Evolutionary conservation across 2,888 invertebrate species (phyloP), one percentile per base, ranked within the genome.

Genomic region (Tenodera sinensis): DNA sequence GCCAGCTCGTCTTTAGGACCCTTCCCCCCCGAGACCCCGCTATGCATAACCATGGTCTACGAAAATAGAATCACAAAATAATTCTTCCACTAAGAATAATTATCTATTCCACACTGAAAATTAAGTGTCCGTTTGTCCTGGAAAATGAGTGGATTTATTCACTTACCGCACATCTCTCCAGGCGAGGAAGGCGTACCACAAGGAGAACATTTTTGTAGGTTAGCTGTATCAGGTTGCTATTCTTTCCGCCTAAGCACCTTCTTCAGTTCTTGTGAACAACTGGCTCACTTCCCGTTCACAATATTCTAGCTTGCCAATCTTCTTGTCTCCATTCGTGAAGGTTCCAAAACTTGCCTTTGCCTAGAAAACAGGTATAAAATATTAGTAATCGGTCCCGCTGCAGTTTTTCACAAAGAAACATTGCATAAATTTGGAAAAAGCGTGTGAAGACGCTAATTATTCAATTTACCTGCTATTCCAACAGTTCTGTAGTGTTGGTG

Each of bases 121-220:
- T 71, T 7, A 71, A 71, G 6, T 71, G 6, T 20, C 12, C 42
- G 1, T 20, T 20, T 71, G 20, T 25, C 54, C 54, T 12, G 20
- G 20, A 54, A 71, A 71, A 3, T 42, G 20, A 54, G 15, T 54
- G 15, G 15, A 15, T 54, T 20, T 54, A 54, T 54, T 54, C 90
- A 92, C 93, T 93, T 92, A 94, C 93, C 92, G 92, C 92, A 93
- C 93, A 92, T 93, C 93, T 91, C 92, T 93, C 92, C 93, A 93
- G 87, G 93, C 92, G 89, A 93, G 91, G 90, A 93, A 91, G 85
- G 93, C 91, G 91, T 94, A 93, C 93, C 93, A 93, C 42, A 93
- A 91, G 84, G 93, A 92, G 91, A 93, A 93, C 93, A 93, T 93
- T 90, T 91, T 91, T 86, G 89, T 71, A 71, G 54, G 54, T 71